Conservation (phyloP, 2,888 invertebrate species). For the Lepidonotus clava region DNA sequence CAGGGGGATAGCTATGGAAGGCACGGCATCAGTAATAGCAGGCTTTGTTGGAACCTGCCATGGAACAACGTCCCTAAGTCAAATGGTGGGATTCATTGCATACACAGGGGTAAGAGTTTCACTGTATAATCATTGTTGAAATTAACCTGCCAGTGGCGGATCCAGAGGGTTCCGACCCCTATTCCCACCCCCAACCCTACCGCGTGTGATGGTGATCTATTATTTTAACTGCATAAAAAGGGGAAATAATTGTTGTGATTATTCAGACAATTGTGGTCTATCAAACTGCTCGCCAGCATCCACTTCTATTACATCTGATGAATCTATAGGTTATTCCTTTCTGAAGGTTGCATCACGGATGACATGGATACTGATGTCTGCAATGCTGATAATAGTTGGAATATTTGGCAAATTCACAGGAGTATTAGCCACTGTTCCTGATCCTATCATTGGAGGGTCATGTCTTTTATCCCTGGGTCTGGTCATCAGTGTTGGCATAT, state of each 20-base stretch:
- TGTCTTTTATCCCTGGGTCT: conserved; percentile 32
- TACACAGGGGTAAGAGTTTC: conserved; percentile 53
- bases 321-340: too few relatives aligned
- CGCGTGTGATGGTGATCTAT: too few relatives aligned
- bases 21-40: background rate
- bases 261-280: too few relatives aligned
- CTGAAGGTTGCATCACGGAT: conserved; percentile 35
- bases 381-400: conserved; percentile 23
- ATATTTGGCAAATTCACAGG: conserved; percentile 45
- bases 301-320: too few relatives aligned
- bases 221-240: too few relatives aligned
- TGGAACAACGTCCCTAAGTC: conserved; percentile 47
- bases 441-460: conserved; percentile 42
- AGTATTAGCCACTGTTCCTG: conserved; percentile 43
- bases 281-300: too few relatives aligned
- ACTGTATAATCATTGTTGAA: too few relatives aligned
- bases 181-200: too few relatives aligned
- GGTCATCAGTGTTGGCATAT: conserved; percentile 42
- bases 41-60: conserved; percentile 51
- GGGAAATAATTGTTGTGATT: too few relatives aligned
- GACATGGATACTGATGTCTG: conserved; percentile 39
- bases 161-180: too few relatives aligned
- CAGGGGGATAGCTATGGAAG: conserved; percentile 51
- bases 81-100: conserved; percentile 52
- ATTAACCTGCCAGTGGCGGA: too few relatives aligned